Base-by-base conservation (phyloP, 2,888 invertebrate genomes). In the Lasioglossum figueresi region DNA sequence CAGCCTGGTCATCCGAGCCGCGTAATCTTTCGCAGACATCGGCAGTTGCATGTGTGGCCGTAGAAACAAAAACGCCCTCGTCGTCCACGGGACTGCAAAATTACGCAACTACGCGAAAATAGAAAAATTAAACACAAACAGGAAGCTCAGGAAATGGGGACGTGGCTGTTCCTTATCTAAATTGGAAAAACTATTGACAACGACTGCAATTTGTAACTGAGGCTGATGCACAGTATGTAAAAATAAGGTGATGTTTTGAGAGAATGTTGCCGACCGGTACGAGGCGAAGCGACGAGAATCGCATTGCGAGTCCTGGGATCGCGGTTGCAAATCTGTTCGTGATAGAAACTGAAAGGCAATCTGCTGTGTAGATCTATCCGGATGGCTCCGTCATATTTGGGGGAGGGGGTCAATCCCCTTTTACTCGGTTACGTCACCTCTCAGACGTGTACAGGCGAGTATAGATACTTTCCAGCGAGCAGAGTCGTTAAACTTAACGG, bases 341-440 rank as follows among this genome's bases (percentile, higher is more conserved):
- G 52, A 78, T 77, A 85, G 85, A 85, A 85, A 85, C 80, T 81
- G 85, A 85, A 85, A 85, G 85, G 85, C 85, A 85, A 78, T 85
- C 85, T 80, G 70, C n/a, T 6, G 80, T 74, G 85, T 77, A 80
- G 52, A 72, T 66, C 31, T 66, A 52, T 34, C 70, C 48, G 73
- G 78, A 87, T 83, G 75, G 82, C 79, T 79, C 63, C 87, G 85
- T 86, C 87, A 87, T 89, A 89, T 89, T 89, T 83, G 84, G 90
- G 71, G 72, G 79, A 79, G 86, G 80, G 76, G 77, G 87, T 90
- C 90, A 85, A 72, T 90, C 85, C 82, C 81, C 87, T 86, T 90
- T 82, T 75, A 56, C 90, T 76, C 77, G 66, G 82, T 89, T 89
- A 89, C 89, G 85, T 89, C 89, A 89, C 80, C 77, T 76, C 85